A percentile compares a stretch with the other conserved stretches of the same genome.
Evolutionary conservation across 2,113 vertebrate genomes (phyloP).

Genomic region (Mola mola): DNA sequence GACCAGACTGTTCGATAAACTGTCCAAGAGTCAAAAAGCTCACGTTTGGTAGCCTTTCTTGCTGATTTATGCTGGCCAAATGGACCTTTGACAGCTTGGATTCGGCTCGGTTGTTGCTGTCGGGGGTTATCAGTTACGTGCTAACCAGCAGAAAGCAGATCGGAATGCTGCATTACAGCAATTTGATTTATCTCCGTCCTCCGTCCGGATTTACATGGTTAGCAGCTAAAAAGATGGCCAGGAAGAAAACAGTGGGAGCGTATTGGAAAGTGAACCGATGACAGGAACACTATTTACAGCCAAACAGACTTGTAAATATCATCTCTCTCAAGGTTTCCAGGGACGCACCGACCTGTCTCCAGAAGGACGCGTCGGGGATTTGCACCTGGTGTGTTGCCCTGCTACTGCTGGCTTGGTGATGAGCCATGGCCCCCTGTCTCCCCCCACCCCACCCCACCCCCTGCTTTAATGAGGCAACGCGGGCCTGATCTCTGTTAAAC

Average conservation of each 20-base stretch:
- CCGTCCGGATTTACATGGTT: too few relatives aligned
- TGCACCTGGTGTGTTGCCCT: constrained; percentile 68
- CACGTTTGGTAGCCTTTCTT: too few relatives aligned
- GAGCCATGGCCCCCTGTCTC: constrained; percentile 43
- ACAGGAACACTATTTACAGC: constrained; percentile 34
- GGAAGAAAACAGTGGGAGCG: neutral
- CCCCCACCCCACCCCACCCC: too few relatives aligned
- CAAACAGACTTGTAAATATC: constrained; percentile 66
- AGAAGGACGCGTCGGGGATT: constrained; percentile 51
- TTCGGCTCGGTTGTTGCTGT: too few relatives aligned
- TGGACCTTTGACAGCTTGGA: too few relatives aligned
- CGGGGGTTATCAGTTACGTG: neutral
- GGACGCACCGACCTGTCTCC: constrained; percentile 22
- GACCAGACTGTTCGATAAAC: too few relatives aligned
- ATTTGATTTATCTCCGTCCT: neutral
- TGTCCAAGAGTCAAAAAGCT: too few relatives aligned
- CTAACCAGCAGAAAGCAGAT: neutral
- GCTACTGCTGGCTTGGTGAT: constrained; percentile 52
- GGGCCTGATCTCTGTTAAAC: constrained; percentile 44
- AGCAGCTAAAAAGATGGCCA: neutral
- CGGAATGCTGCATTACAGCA: neutral
- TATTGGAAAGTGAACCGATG: neutral
- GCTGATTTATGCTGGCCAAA: too few relatives aligned
- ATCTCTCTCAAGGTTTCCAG: constrained; percentile 51
- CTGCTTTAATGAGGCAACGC: too few relatives aligned